Conservation (phyloP, 2,888 invertebrate genomes). For the Laspeyria flexula region DNA sequence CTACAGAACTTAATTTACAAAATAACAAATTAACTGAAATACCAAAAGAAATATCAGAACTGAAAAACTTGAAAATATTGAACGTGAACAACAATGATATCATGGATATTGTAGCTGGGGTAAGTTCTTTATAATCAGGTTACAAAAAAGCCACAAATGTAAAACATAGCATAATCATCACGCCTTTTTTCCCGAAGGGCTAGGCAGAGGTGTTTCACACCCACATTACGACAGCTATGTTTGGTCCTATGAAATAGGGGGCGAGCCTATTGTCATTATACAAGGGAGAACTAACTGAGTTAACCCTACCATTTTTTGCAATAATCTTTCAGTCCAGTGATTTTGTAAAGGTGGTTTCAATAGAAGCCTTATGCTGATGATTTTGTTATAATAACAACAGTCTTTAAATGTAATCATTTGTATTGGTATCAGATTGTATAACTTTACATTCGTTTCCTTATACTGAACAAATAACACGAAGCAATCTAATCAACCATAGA, state of each 20-base stretch:
- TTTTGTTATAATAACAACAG: not conserved
- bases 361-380: not conserved
- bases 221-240: too few species aligned
- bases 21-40: constrained; percentile 75
- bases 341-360: too few species aligned
- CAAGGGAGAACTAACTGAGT: too few species aligned
- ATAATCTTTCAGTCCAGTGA: too few species aligned
- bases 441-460: not conserved
- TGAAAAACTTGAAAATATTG: constrained; percentile 69
- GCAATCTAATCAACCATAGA: not conserved
- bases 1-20: constrained; percentile 70
- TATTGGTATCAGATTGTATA: not conserved
- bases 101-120: constrained; percentile 68
- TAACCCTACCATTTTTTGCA: too few species aligned
- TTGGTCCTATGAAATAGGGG: too few species aligned
- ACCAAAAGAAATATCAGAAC: constrained; percentile 65
- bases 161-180: too few species aligned
- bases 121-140: constrained; percentile 50
- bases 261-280: too few species aligned
- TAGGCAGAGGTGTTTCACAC: too few species aligned
- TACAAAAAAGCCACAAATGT: not conserved
- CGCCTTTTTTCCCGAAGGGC: too few species aligned
- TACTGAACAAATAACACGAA: not conserved
- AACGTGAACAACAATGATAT: constrained; percentile 72
- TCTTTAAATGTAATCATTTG: not conserved